Evolutionary conservation across 2,797 vertebrate species (phyloP).

Genomic region (Ambastaia sidthimunki): DNA sequence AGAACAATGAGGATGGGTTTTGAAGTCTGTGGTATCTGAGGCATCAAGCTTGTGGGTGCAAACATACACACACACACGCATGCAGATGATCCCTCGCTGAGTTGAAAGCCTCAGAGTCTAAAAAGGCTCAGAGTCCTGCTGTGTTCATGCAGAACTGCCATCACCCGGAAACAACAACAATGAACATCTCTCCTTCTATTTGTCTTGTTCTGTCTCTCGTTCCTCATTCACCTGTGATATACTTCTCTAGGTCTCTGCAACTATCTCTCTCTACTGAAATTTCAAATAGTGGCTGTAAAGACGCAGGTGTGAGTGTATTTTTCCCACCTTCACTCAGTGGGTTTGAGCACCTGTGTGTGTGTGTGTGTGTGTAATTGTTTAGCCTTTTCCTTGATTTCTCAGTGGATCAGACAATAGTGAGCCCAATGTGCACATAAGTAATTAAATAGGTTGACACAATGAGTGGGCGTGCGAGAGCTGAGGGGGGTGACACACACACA

Average conservation of each 20-base stretch:
- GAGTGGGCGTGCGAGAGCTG: slow-evolving; percentile 58
- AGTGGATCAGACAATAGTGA: slow-evolving; percentile 48
- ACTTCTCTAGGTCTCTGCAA: background rate
- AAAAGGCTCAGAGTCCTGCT: slow-evolving; percentile 39
- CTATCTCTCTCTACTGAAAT: slow-evolving; percentile 45
- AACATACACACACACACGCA: slow-evolving; percentile 6
- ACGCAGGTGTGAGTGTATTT: slow-evolving; percentile 70
- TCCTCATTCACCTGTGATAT: background rate
- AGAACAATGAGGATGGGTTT: slow-evolving; percentile 16
- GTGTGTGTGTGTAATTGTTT: slow-evolving; percentile 23
- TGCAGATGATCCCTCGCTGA: slow-evolving; percentile 38
- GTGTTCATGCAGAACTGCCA: slow-evolving; percentile 32
- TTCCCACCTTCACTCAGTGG: slow-evolving; percentile 53
- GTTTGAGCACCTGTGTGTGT: slow-evolving; percentile 34
- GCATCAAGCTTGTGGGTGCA: slow-evolving; percentile 27
- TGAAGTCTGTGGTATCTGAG: slow-evolving; percentile 25
- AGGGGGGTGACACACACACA: background rate
- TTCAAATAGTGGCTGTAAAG: slow-evolving; percentile 56
- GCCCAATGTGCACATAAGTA: slow-evolving; percentile 59
- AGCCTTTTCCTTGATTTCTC: slow-evolving; percentile 58
- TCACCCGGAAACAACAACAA: slow-evolving; percentile 29
- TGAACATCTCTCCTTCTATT: slow-evolving; percentile 26
- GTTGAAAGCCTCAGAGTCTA: slow-evolving; percentile 53
- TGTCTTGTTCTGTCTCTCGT: slow-evolving; percentile 37
- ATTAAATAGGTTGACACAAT: slow-evolving; percentile 68